These are phyloP conservation scores for Colletes latitarsis DNA, from an alignment of 1,140 invertebrate species.

Conservation along the genomic window DNA sequence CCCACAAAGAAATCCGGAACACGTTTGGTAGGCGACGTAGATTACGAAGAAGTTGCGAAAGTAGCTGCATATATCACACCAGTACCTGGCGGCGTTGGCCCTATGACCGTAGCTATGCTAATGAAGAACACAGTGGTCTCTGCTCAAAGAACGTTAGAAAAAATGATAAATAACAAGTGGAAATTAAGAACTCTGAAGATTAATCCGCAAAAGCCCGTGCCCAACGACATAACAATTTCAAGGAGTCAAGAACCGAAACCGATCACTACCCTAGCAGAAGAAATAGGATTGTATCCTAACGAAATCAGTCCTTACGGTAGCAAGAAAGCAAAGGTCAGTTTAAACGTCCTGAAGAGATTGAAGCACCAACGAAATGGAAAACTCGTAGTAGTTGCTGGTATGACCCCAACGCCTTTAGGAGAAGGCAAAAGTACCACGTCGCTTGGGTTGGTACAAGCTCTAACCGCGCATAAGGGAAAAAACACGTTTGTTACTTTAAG, in stretches of 20 bases:
- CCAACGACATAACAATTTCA: slow-evolving; percentile 95
- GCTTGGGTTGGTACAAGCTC: slow-evolving; percentile 95
- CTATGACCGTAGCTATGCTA: slow-evolving; percentile 99
- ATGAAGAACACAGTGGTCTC: slow-evolving; percentile 97
- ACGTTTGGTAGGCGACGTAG: slow-evolving; percentile 97
- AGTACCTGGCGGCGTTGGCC: slow-evolving; percentile 98
- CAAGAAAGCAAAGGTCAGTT: slow-evolving; percentile 97
- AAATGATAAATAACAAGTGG: slow-evolving; percentile 84
- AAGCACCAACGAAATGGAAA: slow-evolving; percentile 88
- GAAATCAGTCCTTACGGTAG: slow-evolving; percentile 96
- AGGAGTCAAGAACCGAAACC: slow-evolving; percentile 93
- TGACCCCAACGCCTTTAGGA: slow-evolving; percentile 97
- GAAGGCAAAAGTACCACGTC: slow-evolving; percentile 99
- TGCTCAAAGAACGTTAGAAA: slow-evolving; percentile 85
- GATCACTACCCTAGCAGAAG: slow-evolving; percentile 88
- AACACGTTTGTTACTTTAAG: slow-evolving; percentile 97
- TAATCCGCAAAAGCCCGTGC: slow-evolving; percentile 85
- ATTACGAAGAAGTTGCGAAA: slow-evolving; percentile 89
- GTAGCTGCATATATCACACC: slow-evolving; percentile 96
- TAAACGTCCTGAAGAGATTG: slow-evolving; percentile 91
- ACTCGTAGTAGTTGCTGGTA: slow-evolving; percentile 97
- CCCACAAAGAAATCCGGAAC: slow-evolving; percentile 90
- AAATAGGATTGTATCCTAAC: slow-evolving; percentile 90
- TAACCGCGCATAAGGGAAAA: slow-evolving; percentile 90
- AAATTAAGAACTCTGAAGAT: slow-evolving; percentile 84